Evolutionary conservation across 2,888 invertebrate species (phyloP).

Genomic region (Cerastoderma edule): DNA sequence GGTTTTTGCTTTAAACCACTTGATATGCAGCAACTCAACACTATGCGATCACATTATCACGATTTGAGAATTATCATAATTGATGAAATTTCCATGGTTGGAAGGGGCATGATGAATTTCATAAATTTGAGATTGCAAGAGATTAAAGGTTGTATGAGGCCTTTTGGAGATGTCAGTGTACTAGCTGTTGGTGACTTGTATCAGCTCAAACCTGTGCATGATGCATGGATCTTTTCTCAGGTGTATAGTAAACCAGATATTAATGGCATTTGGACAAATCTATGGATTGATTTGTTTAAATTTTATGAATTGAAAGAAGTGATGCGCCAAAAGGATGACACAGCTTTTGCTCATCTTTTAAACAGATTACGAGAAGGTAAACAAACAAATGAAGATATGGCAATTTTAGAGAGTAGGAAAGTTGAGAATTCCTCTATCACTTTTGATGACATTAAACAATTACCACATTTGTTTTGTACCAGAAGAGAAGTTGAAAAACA

Average conservation of each 20-base stretch:
- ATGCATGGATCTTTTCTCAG: slow-evolving; percentile 40
- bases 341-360: slow-evolving; percentile 49
- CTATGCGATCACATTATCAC: slow-evolving; percentile 11
- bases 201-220: slow-evolving; percentile 23
- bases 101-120: slow-evolving; percentile 30
- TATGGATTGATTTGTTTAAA: slow-evolving; percentile 35
- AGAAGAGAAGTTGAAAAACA: too few species aligned
- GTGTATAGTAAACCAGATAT: slow-evolving; percentile 2
- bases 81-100: slow-evolving; percentile 29
- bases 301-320: slow-evolving; percentile 1
- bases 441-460: too few species aligned
- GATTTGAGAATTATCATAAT: slow-evolving; percentile 7
- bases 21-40: slow-evolving; percentile 11
- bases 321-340: slow-evolving; percentile 58
- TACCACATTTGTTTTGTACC: too few species aligned
- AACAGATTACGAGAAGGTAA: slow-evolving; percentile 43
- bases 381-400: neutral
- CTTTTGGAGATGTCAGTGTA: slow-evolving; percentile 34
- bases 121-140: slow-evolving; percentile 38
- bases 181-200: slow-evolving; percentile 15
- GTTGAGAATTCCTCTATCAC: too few species aligned
- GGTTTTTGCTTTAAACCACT: slow-evolving; percentile 17
- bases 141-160: slow-evolving; percentile 14
- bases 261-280: slow-evolving; percentile 22
- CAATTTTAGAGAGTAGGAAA: neutral